Evolutionary conservation across 2,797 vertebrate species (phyloP), one percentile per base, ranked within the genome.

Genomic region (Tauraco hartlaubi): DNA sequence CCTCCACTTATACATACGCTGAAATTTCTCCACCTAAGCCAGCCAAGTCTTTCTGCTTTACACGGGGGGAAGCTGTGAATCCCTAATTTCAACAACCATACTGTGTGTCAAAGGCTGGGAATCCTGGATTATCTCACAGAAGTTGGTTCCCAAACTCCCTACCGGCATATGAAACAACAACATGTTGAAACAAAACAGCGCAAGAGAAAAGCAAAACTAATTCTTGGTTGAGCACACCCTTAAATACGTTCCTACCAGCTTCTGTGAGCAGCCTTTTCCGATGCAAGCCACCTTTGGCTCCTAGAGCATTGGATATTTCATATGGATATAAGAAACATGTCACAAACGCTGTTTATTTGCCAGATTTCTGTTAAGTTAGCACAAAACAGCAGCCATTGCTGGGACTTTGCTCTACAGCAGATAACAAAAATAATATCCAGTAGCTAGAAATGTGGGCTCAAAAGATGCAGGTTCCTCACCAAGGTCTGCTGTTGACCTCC

Each of bases 111-210:
- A 92, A 91, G 85, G 86, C 81, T 43, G 20, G 54, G 84, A 92
- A 92, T 74, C 46, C 66, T 3, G 1, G 51, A 72, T 90, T 81
- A 90, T 69, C 66, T 82, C 62, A 15, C 66, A 85, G 63, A 69
- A 92, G 31, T 43, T 86, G 66, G 71, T 52, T 94, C 90, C 79
- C 82, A 75, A 81, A 88, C 85, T 82, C 71, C 71, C 55, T 59
- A 46, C 54, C 6, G 29, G 85, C 85, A 35, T 3, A 26, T 74
- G n/a, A 67, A 94, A 71, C 71, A 92, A 58, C 1, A 5, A 89
- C 91, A 9, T 59, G 79, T 95, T 92, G 66, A 63, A 94, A 94
- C 90, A 92, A 35, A 89, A 9, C 91, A 88, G 89, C 2, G 26
- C 31, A n/a, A 49, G 49, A 66, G 35, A 49, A 75, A 79, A 94